Conservation (phyloP, 2,797 vertebrate species). For the Fundulus diaphanus region DNA sequence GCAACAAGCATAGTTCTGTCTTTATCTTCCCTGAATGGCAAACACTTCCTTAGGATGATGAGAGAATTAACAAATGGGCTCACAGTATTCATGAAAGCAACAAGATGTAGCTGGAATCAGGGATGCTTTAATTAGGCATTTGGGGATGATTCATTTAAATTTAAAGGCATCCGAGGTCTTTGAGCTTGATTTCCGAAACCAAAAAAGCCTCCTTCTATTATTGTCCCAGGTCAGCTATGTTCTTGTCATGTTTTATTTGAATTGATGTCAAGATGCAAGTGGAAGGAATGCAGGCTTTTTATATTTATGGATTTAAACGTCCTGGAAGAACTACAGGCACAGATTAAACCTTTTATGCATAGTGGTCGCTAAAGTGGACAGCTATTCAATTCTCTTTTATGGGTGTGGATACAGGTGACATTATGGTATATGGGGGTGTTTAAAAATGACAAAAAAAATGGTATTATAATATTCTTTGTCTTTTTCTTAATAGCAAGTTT, state of each 20-base stretch:
- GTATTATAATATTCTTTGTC: not conserved
- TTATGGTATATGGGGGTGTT: not conserved
- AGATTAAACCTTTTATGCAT: not conserved
- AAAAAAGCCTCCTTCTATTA: slow-evolving; percentile 30
- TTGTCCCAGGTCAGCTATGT: slow-evolving; percentile 36
- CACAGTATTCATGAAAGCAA: slow-evolving; percentile 59
- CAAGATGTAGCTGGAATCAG: slow-evolving; percentile 37
- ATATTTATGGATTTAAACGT: slow-evolving; percentile 32
- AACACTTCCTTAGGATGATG: slow-evolving; percentile 60
- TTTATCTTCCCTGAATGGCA: slow-evolving; percentile 64
- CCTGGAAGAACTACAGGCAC: slow-evolving; percentile 31
- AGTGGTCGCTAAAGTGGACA: not conserved
- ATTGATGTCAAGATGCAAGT: slow-evolving; percentile 28
- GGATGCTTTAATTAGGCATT: slow-evolving; percentile 69
- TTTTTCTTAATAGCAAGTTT: not conserved
- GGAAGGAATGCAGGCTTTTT: slow-evolving; percentile 12
- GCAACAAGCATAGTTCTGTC: slow-evolving; percentile 43
- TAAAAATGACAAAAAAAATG: not conserved
- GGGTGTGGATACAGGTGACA: not conserved
- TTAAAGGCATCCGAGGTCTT: slow-evolving; percentile 31
- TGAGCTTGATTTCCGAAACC: slow-evolving; percentile 25
- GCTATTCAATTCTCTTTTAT: not conserved
- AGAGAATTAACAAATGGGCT: slow-evolving; percentile 63
- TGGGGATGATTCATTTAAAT: slow-evolving; percentile 47
- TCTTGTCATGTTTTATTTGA: slow-evolving; percentile 42